Evolutionary conservation across 1,140 invertebrate species (phyloP).

Genomic region (Drosophila orena): DNA sequence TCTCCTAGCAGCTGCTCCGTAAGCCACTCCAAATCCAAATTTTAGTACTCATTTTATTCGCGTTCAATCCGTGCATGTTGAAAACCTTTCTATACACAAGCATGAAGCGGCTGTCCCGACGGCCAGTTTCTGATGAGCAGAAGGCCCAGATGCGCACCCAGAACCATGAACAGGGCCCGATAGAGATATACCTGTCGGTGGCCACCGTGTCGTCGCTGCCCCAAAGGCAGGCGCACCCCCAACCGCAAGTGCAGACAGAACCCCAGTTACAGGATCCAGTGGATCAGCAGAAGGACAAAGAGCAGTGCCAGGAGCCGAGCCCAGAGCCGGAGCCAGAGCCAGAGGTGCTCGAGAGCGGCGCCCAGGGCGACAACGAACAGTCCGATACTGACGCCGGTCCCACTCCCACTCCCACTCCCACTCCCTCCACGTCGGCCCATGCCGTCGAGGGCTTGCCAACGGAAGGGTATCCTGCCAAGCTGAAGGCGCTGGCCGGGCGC

Average conservation of each 20-base stretch:
- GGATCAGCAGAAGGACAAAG: background rate
- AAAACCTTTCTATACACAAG: background rate
- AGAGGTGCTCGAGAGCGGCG: background rate
- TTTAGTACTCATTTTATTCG: background rate
- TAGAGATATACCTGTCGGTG: conserved; percentile 2
- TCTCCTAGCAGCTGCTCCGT: conserved; percentile 4
- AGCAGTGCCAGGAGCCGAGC: background rate
- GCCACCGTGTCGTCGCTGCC: background rate
- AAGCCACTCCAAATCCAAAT: conserved; percentile 1
- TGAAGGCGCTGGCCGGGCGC: conserved; percentile 36
- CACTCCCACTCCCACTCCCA: background rate
- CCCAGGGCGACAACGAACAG: background rate
- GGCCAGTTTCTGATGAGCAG: conserved; percentile 5
- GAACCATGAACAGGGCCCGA: background rate
- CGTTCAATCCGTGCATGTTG: conserved; percentile 4
- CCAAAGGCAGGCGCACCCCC: background rate
- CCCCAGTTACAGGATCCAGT: background rate
- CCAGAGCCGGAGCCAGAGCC: background rate
- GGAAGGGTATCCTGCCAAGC: background rate
- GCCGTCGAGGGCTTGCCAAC: background rate
- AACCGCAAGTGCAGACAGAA: background rate
- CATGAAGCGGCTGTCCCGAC: conserved; percentile 7
- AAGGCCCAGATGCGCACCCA: conserved; percentile 5
- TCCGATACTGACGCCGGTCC: background rate
- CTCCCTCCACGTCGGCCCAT: background rate